phyloP scores from a whole-genome alignment of 2,113 vertebrate species.

The Callorhinus ursinus region DNA sequence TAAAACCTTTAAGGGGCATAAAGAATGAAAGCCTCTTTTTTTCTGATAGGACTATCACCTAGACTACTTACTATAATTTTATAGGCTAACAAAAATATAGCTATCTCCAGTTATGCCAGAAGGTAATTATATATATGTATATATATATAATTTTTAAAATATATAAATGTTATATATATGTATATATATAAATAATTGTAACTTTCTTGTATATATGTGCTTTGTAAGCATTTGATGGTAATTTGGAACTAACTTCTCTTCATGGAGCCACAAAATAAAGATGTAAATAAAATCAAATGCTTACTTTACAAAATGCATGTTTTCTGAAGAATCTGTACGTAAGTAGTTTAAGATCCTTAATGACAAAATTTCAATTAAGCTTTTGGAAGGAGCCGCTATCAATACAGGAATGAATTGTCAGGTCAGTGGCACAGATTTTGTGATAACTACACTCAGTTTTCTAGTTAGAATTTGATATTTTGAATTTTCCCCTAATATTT shows the following conservation, averaged over 20 bases:
- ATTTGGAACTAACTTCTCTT: not conserved
- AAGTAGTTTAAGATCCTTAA: not conserved
- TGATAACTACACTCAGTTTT: not conserved
- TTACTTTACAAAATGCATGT: not conserved
- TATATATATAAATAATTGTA: not conserved
- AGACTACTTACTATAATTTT: not conserved
- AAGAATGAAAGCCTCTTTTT: not conserved
- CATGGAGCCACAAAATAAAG: not conserved
- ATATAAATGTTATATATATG: not conserved
- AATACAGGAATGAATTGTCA: not conserved
- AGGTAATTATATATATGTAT: not conserved
- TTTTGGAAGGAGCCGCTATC: not conserved
- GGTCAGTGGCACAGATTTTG: not conserved
- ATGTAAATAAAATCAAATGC: not conserved
- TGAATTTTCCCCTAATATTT: constrained; percentile 26
- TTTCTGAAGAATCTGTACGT: constrained; percentile 4
- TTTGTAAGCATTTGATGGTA: constrained; percentile 8
- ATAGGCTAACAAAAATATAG: not conserved
- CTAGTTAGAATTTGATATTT: constrained; percentile 44
- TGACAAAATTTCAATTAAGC: not conserved
- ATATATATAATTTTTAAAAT: not conserved
- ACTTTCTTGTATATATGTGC: not conserved
- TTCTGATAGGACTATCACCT: not conserved
- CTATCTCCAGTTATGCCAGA: not conserved
- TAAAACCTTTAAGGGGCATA: not conserved